Conservation (phyloP, 1,140 invertebrate genomes). For the Polypedilum vanderplanki region DNA sequence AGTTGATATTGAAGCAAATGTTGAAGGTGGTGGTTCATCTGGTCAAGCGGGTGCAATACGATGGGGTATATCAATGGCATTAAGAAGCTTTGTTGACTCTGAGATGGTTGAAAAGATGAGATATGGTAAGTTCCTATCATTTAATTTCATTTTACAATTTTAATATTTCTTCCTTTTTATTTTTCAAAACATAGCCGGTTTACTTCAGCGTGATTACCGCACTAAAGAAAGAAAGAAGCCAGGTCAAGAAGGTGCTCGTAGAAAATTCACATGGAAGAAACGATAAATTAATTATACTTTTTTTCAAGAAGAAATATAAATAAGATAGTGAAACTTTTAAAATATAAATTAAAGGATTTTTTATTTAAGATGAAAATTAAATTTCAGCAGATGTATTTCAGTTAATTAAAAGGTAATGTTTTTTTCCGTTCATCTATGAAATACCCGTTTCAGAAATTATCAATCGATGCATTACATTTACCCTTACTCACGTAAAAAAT, state of each 20-base stretch:
- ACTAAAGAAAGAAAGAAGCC: conserved; percentile 86
- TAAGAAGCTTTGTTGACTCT: conserved; percentile 72
- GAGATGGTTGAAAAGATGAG: conserved; percentile 77
- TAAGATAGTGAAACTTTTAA: too few species aligned
- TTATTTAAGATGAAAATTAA: too few species aligned
- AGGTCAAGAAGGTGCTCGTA: conserved; percentile 83
- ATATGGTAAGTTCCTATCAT: conserved; percentile 54
- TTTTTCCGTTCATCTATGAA: too few species aligned
- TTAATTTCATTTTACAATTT: neutral
- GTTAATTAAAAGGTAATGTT: too few species aligned
- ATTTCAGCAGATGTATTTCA: too few species aligned
- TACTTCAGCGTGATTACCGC: conserved; percentile 76
- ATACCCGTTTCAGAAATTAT: too few species aligned
- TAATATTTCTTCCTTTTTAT: conserved; percentile 30
- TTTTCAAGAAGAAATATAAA: too few species aligned
- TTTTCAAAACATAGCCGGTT: conserved; percentile 60
- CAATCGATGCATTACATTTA: too few species aligned
- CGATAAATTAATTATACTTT: conserved; percentile 50
- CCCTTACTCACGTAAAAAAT: too few species aligned
- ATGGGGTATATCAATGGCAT: conserved; percentile 70
- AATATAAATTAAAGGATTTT: too few species aligned
- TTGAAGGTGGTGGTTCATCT: conserved; percentile 60
- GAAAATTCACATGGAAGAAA: conserved; percentile 90
- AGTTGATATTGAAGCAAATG: conserved; percentile 77
- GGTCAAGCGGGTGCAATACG: conserved; percentile 79